A percentile compares a stretch with the other conserved stretches of the same genome.
Conservation (phyloP, 2,888 invertebrate species). For the Choreutis nemorana region DNA sequence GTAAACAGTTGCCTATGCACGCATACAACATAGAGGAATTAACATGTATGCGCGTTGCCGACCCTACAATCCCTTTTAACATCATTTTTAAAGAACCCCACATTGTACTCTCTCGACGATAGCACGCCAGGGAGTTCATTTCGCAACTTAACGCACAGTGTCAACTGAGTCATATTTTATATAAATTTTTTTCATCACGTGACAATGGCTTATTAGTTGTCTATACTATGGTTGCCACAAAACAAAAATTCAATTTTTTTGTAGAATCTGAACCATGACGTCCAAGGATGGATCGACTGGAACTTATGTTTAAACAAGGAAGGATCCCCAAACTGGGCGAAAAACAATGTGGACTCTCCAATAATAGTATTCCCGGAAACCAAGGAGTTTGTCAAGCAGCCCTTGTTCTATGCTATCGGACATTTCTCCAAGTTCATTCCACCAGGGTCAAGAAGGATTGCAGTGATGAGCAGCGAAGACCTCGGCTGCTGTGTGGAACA, state of each 20-base stretch:
- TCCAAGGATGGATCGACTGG: slow-evolving; percentile 91
- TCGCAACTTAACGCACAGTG: too few relatives aligned
- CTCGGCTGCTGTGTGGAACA: slow-evolving; percentile 15
- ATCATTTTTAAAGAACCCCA: too few relatives aligned
- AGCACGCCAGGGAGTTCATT: too few relatives aligned
- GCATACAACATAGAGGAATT: too few relatives aligned
- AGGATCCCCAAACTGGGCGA: slow-evolving; percentile 85
- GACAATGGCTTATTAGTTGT: too few relatives aligned
- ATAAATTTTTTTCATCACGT: too few relatives aligned
- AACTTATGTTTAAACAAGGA: slow-evolving; percentile 77
- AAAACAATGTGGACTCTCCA: slow-evolving; percentile 82
- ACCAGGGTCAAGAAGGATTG: slow-evolving; percentile 55
- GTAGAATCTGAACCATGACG: slow-evolving; percentile 77
- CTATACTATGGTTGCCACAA: too few relatives aligned
- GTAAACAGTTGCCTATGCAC: too few relatives aligned
- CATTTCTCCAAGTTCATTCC: slow-evolving; percentile 81
- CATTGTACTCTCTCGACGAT: too few relatives aligned
- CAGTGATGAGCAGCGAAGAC: slow-evolving; percentile 13
- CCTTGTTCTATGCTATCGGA: slow-evolving; percentile 86
- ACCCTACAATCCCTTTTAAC: too few relatives aligned
- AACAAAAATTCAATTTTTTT: slow-evolving; percentile 6
- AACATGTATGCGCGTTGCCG: too few relatives aligned
- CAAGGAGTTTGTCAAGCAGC: slow-evolving; percentile 87
- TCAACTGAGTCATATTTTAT: too few relatives aligned
- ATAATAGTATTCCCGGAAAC: slow-evolving; percentile 55